Conservation (phyloP, 2,888 invertebrate species). For the Pseudococcus jackbeardsleyi region DNA sequence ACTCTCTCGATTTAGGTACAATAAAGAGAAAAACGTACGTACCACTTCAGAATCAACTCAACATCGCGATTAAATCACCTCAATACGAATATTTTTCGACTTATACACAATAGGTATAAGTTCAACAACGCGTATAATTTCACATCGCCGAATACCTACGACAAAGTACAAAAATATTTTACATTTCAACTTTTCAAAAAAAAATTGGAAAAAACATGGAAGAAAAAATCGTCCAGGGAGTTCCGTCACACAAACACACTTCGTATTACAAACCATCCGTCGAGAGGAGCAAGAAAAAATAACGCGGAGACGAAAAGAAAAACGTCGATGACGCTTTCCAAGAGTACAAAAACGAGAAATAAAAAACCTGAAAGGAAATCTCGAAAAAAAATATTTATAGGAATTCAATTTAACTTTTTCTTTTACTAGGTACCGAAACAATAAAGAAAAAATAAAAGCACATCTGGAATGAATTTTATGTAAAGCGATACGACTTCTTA, state of each 20-base stretch:
- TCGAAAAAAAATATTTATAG: background rate
- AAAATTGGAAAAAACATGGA: slow-evolving; percentile 12
- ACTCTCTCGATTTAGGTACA: too few relatives aligned
- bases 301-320: background rate
- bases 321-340: background rate
- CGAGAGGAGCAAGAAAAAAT: background rate
- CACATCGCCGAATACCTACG: background rate
- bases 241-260: background rate
- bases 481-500: background rate
- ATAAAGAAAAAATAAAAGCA: background rate
- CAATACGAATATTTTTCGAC: background rate
- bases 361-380: background rate
- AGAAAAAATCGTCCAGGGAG: slow-evolving; percentile 6
- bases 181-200: background rate
- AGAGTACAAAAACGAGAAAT: background rate
- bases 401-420: slow-evolving; percentile 37
- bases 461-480: background rate
- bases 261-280: background rate
- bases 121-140: slow-evolving; percentile 5
- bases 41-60: background rate
- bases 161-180: slow-evolving; percentile 7
- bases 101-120: background rate
- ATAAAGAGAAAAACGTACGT: too few relatives aligned
- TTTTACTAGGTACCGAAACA: background rate
- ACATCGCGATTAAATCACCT: background rate